Percentiles rank a stretch among this genome's conserved stretches.
These are phyloP conservation scores for Bembecia ichneumoniformis DNA, from an alignment of 2,888 invertebrate species.

Conservation along the genomic window DNA sequence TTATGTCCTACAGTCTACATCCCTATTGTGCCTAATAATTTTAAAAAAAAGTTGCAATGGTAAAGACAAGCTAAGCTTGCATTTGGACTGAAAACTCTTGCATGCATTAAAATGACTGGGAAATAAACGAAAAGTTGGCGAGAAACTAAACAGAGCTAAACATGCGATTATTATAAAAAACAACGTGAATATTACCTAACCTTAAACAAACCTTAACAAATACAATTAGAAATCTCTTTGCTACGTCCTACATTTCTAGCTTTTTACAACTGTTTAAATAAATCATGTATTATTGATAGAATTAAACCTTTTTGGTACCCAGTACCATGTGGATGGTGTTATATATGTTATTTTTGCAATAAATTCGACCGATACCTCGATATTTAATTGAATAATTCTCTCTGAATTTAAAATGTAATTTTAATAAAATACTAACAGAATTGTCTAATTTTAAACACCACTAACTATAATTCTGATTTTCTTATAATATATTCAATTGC, in stretches of 20 bases:
- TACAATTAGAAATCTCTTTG: not conserved
- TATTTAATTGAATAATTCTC: not conserved
- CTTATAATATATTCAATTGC: too few species aligned
- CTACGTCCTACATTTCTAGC: not conserved
- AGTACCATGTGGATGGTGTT: constrained; percentile 33
- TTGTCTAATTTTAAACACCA: too few species aligned
- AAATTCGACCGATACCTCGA: not conserved
- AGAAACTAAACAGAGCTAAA: not conserved
- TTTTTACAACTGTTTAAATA: not conserved
- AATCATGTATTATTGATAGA: not conserved
- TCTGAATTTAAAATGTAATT: too few species aligned
- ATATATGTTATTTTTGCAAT: not conserved
- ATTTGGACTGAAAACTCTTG: not conserved
- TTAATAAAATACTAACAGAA: too few species aligned
- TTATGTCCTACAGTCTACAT: too few species aligned
- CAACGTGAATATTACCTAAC: not conserved
- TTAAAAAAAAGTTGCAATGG: constrained; percentile 10
- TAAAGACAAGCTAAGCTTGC: constrained; percentile 19
- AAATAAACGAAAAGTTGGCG: not conserved
- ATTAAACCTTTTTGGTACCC: constrained; percentile 19
- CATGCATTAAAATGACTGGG: not conserved
- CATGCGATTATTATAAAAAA: not conserved
- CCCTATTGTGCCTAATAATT: too few species aligned
- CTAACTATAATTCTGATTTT: too few species aligned
- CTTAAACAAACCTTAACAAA: not conserved